Conservation (phyloP, 2,888 invertebrate species). For the Helleia helle region DNA sequence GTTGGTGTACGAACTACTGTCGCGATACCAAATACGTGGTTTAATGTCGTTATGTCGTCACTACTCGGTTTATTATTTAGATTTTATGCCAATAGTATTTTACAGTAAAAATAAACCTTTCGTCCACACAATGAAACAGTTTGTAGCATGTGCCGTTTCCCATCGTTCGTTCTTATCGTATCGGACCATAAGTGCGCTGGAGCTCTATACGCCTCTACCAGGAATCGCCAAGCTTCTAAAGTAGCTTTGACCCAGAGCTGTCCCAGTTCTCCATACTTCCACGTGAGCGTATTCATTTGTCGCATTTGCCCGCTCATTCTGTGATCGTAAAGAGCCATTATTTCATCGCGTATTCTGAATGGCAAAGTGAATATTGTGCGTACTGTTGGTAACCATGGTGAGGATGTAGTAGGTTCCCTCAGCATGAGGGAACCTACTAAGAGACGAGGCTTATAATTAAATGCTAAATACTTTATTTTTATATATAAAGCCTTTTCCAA, state of each 20-base stretch:
- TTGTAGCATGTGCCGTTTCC: conserved; percentile 71
- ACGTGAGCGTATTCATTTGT: conserved; percentile 46
- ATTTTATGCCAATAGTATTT: no score
- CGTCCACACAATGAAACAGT: conserved; percentile 80
- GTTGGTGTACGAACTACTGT: no score
- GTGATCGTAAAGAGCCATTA: conserved; percentile 45
- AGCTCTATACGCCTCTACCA: conserved; percentile 46
- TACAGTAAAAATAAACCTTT: conserved; percentile 69
- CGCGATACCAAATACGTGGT: no score
- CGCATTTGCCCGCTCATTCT: conserved; percentile 41
- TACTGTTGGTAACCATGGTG: conserved; percentile 30
- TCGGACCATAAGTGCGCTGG: conserved; percentile 67
- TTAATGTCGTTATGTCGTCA: no score
- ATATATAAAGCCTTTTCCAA: no score
- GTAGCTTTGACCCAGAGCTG: conserved; percentile 49
- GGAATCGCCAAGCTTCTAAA: conserved; percentile 41
- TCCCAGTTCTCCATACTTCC: conserved; percentile 57
- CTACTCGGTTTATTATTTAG: no score
- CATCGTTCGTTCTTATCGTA: conserved; percentile 70
- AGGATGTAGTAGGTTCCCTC: no score
- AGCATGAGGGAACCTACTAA: no score
- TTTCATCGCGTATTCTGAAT: conserved; percentile 40
- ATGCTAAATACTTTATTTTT: no score
- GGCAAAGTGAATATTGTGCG: conserved; percentile 41
- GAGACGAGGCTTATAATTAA: no score